Conservation (phyloP, 2,888 invertebrate genomes). For the Seira sanloemensis region DNA sequence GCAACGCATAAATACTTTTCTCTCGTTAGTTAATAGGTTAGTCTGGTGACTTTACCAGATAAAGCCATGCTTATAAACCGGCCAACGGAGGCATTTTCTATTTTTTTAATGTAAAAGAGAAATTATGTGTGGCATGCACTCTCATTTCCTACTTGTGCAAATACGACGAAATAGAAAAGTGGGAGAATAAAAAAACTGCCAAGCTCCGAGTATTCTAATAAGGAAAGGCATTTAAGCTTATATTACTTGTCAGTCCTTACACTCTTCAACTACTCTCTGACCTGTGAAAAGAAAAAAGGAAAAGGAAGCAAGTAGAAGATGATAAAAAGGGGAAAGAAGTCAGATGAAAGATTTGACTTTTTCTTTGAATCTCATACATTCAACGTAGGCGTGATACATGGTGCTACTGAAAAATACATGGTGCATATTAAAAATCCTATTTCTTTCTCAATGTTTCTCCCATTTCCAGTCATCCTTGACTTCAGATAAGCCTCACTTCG, state of each 20-base stretch:
- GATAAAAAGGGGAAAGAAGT: conserved; percentile 28
- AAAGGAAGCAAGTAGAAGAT: not conserved
- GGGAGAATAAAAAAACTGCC: conserved; percentile 4
- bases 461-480: conserved; percentile 34
- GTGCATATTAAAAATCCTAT: conserved; percentile 3
- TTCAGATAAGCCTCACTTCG: conserved; percentile 13
- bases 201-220: too few species aligned
- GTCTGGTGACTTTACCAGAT: not conserved
- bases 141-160: conserved; percentile 26
- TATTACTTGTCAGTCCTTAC: not conserved
- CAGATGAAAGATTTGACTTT: conserved; percentile 50
- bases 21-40: conserved; percentile 34
- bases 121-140: conserved; percentile 46
- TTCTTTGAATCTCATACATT: conserved; percentile 25
- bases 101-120: conserved; percentile 30
- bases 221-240: not conserved
- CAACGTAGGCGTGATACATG: not conserved
- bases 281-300: conserved; percentile 28
- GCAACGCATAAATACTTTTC: too few species aligned
- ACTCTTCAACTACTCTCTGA: conserved; percentile 14
- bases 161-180: conserved; percentile 36
- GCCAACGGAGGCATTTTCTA: conserved; percentile 37
- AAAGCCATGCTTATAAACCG: conserved; percentile 28
- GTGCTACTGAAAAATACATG: not conserved
- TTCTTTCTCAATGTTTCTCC: conserved; percentile 5